phyloP scores from a whole-genome alignment of 2,113 vertebrate species.

The Hoplias malabaricus region DNA sequence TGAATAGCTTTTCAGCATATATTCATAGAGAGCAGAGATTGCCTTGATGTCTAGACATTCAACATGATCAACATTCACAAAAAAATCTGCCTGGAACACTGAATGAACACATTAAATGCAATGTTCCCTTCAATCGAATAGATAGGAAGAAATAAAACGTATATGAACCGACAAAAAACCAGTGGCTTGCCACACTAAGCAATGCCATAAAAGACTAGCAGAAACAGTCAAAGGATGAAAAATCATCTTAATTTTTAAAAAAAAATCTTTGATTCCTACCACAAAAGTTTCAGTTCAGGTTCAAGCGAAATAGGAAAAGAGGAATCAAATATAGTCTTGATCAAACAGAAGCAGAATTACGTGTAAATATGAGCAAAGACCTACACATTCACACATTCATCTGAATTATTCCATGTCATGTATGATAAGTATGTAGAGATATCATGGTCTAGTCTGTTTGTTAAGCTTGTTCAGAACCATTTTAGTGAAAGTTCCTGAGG shows the following conservation, averaged over 20 bases:
- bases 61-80: background rate
- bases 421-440: constrained; percentile 6
- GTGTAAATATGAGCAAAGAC: background rate
- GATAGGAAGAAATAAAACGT: background rate
- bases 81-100: background rate
- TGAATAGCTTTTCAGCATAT: constrained; percentile 33
- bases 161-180: background rate
- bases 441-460: too few species aligned
- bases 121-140: background rate
- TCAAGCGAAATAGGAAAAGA: background rate
- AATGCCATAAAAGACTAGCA: background rate
- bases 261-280: too few species aligned
- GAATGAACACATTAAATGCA: constrained; percentile 3
- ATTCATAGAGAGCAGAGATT: constrained; percentile 23
- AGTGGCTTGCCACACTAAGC: background rate
- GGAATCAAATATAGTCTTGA: constrained; percentile 8
- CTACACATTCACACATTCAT: background rate
- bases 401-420: constrained; percentile 17
- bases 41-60: constrained; percentile 25
- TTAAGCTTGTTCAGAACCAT: too few species aligned
- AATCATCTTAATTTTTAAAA: too few species aligned
- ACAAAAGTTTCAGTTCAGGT: background rate
- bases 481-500: background rate
- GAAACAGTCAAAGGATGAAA: background rate
- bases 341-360: background rate